These are phyloP conservation scores for Eubasilissa splendida DNA, from an alignment of 2,888 invertebrate species.

Conservation along the genomic window DNA sequence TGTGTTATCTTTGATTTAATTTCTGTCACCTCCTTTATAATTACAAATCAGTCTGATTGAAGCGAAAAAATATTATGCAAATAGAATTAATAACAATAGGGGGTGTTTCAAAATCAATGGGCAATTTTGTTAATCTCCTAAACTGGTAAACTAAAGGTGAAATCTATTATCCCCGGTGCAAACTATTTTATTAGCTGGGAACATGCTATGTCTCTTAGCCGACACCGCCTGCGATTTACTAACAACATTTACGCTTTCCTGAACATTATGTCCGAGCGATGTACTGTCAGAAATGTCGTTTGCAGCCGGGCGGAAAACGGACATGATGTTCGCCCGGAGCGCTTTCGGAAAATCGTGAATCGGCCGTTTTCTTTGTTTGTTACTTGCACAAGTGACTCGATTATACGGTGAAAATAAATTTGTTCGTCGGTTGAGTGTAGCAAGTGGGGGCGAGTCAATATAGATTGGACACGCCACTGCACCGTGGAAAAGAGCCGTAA, in stretches of 20 bases:
- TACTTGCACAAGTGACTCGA: constrained; percentile 39
- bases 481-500: constrained; percentile 14
- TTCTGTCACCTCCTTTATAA: no score
- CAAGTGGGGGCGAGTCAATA: constrained; percentile 9
- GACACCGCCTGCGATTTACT: constrained; percentile 40
- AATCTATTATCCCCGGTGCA: constrained; percentile 40
- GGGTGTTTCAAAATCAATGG: no score
- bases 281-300: background rate
- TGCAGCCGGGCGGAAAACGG: background rate
- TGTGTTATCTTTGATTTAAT: no score
- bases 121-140: constrained; percentile 27
- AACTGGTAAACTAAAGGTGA: constrained; percentile 12
- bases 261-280: constrained; percentile 11
- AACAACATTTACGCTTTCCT: background rate
- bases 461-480: constrained; percentile 13
- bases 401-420: constrained; percentile 43
- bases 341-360: constrained; percentile 9
- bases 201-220: constrained; percentile 45
- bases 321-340: background rate
- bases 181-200: constrained; percentile 47
- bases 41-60: no score
- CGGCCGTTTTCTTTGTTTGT: constrained; percentile 45
- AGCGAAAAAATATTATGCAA: no score
- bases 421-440: constrained; percentile 20
- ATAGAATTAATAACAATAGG: no score